phyloP scores from a whole-genome alignment of 2,888 invertebrate genomes.

The Plebejus melissa region DNA sequence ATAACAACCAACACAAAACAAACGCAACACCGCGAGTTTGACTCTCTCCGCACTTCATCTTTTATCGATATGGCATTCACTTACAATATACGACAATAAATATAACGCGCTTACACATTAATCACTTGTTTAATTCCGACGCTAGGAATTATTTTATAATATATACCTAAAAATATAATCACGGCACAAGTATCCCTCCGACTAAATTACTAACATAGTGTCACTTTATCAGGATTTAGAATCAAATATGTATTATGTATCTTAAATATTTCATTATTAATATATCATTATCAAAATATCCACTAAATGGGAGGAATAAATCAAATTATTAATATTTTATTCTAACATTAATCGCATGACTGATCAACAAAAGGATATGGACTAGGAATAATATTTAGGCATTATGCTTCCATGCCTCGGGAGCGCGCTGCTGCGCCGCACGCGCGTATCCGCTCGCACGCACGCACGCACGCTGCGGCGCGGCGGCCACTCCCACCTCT shows the following conservation, averaged over 20 bases:
- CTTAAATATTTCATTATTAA: constrained; percentile 80
- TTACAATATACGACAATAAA: constrained; percentile 79
- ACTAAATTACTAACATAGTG: constrained; percentile 79
- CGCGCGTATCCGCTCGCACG: constrained; percentile 20
- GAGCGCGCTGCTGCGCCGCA: constrained; percentile 37
- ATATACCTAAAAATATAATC: constrained; percentile 80
- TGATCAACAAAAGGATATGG: constrained; percentile 80
- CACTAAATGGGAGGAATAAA: constrained; percentile 80
- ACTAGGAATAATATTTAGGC: constrained; percentile 79
- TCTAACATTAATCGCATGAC: constrained; percentile 79
- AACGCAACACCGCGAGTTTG: constrained; percentile 74
- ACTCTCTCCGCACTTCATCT: constrained; percentile 76
- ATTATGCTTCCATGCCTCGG: constrained; percentile 67
- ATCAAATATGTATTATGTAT: constrained; percentile 80
- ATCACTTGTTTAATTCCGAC: constrained; percentile 80
- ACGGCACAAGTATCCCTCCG: constrained; percentile 80
- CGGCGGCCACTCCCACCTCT: constrained; percentile 50
- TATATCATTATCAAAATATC: constrained; percentile 80
- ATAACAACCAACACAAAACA: constrained; percentile 65
- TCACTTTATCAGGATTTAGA: constrained; percentile 80
- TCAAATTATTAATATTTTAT: constrained; percentile 77
- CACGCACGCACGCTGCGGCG: constrained; percentile 31
- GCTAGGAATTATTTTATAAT: constrained; percentile 79
- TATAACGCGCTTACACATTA: constrained; percentile 80
- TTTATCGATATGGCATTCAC: constrained; percentile 80